Base-by-base conservation (phyloP, 2,113 vertebrate species). In the Agapornis roseicollis region DNA sequence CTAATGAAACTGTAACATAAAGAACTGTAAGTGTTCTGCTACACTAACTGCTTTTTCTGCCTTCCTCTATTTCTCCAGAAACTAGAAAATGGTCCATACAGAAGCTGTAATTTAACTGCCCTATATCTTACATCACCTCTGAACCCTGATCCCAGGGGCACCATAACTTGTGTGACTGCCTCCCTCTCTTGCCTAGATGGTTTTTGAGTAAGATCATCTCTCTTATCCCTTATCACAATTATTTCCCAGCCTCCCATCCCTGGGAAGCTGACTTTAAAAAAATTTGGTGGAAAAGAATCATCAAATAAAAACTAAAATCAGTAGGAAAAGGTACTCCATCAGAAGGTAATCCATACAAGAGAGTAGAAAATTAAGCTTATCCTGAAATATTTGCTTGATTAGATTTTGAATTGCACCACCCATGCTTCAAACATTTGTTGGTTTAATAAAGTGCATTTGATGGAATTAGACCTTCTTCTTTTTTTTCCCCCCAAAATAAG, bases 281-380 rank as follows among this genome's bases (percentile, higher is more conserved):
- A 25, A 12, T 1, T 13, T 37, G 2, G 4, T 46, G n/a, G 1
- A 31, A 50, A 85, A 71, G 5, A 68, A 17, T 11, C 1, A 37
- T 15, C 4, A 29, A 37, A 60, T 28, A 11, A 90, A 90, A 65
- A 50, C n/a, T 6, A 72, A 72, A 89, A 63, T 13, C 4, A 1
- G 3, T 42, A 64, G 39, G 19, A 64, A 63, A 89, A 33, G 3
- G 39, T 11, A 50, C 64, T 13, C 3, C 13, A 33, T 15, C 5
- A 33, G 55, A 71, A 35, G 27, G 27, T 52, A 52, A 52, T 52
- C 27, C 27, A 19, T 6, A 60, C 0, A 68, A 11, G 20, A 80
- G 2, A 66, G 35, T 27, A 47, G 55, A 47, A 74, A 61, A 10
- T 42, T 61, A 56, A 53, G 10, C 10, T 37, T 46, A 46, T 29